Base-by-base conservation (phyloP, 1,140 invertebrate species). In the Saccostrea cuccullata region DNA sequence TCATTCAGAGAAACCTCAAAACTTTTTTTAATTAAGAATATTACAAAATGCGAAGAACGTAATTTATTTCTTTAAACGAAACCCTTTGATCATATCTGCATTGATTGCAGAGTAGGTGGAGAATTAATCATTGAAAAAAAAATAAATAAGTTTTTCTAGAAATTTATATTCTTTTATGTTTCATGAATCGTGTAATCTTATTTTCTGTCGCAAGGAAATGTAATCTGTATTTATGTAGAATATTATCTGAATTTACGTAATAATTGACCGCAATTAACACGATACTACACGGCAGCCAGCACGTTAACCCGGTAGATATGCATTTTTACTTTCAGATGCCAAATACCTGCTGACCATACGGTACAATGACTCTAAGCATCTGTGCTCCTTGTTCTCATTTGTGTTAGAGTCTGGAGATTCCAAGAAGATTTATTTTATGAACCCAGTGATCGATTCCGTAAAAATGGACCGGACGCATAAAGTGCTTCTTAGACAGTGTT, bases 321-420 rank as follows among this genome's bases (percentile, higher is more conserved):
- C 58, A 20, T 36, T 30, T 36, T 30, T 36, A 11, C 13, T 77
- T 77, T 30, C 70, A 77, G 70, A 77, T 30, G 70, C 70, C 70
- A 77, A 77, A 17, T 36, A 77, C 23, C 70, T 26, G 30, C 70
- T 77, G 70, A 77, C 70, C 70, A 77, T 13, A 77, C 26, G 23
- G 70, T 77, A 30, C 70, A 77, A 77, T 77, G 70, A 77, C 70
- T 77, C 26, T 12, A 9, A 64, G 26, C 70, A 77, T 77, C 70
- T 77, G 70, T 26, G 23, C 26, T 15, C 26, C 4, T 15, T 23
- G 26, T 26, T 26, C 3, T 77, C 70, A 30, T 77, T 77, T 26
- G 70, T 20, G 30, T 70, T 70, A 70, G 20, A 23, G 36, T 70
- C n/a, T 11, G 26, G 26, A 30, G 70, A 77, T 77, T 77, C 70